Percentiles rank a stretch among this genome's conserved stretches.
Conservation (phyloP, 92 coral and sea anemone genomes). For the Hydrozoanthus gracilis region DNA sequence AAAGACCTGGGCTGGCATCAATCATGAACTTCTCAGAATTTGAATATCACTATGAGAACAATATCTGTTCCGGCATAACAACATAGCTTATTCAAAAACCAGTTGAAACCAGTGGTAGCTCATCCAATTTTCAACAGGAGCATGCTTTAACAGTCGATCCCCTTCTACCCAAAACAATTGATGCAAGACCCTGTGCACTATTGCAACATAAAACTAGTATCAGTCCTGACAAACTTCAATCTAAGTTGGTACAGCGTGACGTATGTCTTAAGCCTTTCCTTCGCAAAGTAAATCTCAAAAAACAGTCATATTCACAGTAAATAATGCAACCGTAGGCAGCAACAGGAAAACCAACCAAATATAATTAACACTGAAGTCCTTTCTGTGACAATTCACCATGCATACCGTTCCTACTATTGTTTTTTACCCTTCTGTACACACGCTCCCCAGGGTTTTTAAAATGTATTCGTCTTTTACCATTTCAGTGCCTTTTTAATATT, state of each 20-base stretch:
- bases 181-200: neutral
- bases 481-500: too few species aligned
- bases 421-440: too few species aligned
- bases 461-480: too few species aligned
- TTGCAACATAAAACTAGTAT: neutral
- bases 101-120: neutral
- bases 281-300: slow-evolving; percentile 2
- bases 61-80: neutral
- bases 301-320: slow-evolving; percentile 11
- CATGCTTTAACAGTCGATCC: neutral
- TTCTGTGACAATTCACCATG: too few species aligned
- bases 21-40: slow-evolving; percentile 38
- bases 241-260: neutral
- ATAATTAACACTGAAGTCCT: too few species aligned
- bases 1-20: slow-evolving; percentile 51
- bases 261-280: slow-evolving; percentile 7
- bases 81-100: neutral
- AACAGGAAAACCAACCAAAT: neutral
- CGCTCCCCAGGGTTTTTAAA: too few species aligned
- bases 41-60: slow-evolving; percentile 31
- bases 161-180: neutral
- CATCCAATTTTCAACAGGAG: neutral
- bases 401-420: too few species aligned
- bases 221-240: neutral
- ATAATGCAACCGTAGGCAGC: slow-evolving; percentile 14